Percentiles rank a stretch among this genome's conserved stretches.
Conservation (phyloP, 92 coral and sea anemone species). For the Palythoa heliodiscus region DNA sequence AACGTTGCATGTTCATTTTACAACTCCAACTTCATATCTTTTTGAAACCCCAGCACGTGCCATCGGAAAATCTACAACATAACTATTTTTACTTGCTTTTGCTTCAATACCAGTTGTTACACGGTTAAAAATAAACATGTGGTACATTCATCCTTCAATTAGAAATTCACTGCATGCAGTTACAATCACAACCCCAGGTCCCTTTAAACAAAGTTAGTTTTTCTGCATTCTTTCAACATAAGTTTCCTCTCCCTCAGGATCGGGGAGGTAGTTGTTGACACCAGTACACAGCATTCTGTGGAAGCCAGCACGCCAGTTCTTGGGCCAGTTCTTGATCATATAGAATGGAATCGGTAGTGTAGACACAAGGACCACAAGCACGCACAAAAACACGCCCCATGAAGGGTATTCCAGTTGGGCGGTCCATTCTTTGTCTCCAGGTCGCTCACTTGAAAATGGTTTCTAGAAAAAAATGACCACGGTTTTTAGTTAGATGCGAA, state of each 20-base stretch:
- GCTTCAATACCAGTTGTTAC: too few relatives aligned
- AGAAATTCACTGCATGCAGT: neutral
- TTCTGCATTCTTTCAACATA: constrained; percentile 6
- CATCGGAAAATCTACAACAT: too few relatives aligned
- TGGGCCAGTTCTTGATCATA: constrained; percentile 95
- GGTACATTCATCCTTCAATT: too few relatives aligned
- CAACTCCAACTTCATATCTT: too few relatives aligned
- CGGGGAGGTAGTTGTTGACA: constrained; percentile 85
- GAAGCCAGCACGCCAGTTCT: constrained; percentile 91
- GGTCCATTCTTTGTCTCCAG: constrained; percentile 74
- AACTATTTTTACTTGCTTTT: too few relatives aligned
- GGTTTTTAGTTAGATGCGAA: neutral
- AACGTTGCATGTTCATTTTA: too few relatives aligned
- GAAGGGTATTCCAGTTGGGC: constrained; percentile 67
- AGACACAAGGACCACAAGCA: constrained; percentile 75
- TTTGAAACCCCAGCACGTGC: too few relatives aligned
- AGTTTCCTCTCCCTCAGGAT: constrained; percentile 63
- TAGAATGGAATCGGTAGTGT: constrained; percentile 86
- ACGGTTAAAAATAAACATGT: too few relatives aligned
- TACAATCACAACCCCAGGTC: neutral
- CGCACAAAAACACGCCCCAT: constrained; percentile 85
- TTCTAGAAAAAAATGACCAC: constrained; percentile 44
- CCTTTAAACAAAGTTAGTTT: neutral
- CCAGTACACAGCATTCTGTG: constrained; percentile 91
- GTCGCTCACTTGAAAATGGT: constrained; percentile 72